Evolutionary conservation across 37 sponge, comb jelly and placozoan species (phyloP).

Genomic region (Chondrosia reniformis): DNA sequence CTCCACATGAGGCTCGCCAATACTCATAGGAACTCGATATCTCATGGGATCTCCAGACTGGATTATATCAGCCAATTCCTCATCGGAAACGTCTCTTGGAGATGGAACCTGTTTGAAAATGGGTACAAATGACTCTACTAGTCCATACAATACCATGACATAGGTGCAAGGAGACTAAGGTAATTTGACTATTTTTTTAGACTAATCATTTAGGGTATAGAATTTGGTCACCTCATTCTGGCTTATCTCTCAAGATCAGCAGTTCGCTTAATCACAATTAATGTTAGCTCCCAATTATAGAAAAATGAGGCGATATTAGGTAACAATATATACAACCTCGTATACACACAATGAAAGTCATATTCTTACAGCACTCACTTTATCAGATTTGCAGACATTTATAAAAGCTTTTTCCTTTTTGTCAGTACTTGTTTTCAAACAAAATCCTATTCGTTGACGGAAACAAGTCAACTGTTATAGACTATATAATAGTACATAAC

Average conservation of each 20-base stretch:
- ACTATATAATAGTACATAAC: no score
- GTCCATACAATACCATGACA: background rate
- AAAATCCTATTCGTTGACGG: conserved; percentile 76
- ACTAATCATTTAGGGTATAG: background rate
- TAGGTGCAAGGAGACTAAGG: background rate
- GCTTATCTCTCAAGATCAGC: no score
- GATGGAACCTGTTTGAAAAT: conserved; percentile 58
- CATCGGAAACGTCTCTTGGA: conserved; percentile 84
- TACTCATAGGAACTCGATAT: conserved; percentile 82
- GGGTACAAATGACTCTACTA: background rate
- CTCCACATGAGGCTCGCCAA: conserved; percentile 89
- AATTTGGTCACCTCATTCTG: no score
- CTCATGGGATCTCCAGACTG: conserved; percentile 72
- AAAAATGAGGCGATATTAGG: no score
- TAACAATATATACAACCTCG: background rate
- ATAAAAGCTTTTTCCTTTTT: conserved; percentile 84
- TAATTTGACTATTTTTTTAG: background rate
- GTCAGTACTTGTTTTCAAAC: conserved; percentile 77
- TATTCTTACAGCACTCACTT: conserved; percentile 39
- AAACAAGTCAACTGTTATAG: no score
- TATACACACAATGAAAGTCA: background rate
- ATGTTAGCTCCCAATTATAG: no score
- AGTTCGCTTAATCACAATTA: no score
- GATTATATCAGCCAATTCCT: conserved; percentile 62
- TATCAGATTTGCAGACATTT: conserved; percentile 82